Percentiles rank a stretch among this genome's conserved stretches.
phyloP scores from a whole-genome alignment of 1,140 invertebrate species.

The Anadara kagoshimensis region DNA sequence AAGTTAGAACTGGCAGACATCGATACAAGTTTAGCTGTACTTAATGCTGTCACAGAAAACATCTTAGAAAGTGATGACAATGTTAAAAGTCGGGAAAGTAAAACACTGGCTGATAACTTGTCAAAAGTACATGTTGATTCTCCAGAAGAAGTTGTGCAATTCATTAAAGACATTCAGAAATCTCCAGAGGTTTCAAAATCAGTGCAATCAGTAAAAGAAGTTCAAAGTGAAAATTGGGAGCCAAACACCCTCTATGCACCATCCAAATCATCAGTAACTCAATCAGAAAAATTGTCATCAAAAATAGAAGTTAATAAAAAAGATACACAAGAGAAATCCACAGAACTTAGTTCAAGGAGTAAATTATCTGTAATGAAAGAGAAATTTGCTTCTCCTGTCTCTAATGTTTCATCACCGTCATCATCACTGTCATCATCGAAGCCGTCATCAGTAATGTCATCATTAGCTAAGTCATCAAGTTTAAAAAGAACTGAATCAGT shows the following conservation, averaged over 20 bases:
- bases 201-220: not conserved
- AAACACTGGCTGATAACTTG: conserved; percentile 4
- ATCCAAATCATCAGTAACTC: not conserved
- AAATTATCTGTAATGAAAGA: conserved; percentile 13
- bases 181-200: conserved; percentile 5
- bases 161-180: conserved; percentile 30
- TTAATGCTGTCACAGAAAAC: conserved; percentile 11
- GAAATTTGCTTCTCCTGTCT: not conserved
- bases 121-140: conserved; percentile 38
- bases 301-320: not conserved
- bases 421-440: not conserved
- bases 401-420: too few relatives aligned
- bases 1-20: conserved; percentile 28
- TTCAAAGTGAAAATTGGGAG: not conserved
- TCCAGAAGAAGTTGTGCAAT: conserved; percentile 27
- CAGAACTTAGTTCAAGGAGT: conserved; percentile 11
- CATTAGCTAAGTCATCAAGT: conserved; percentile 7
- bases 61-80: conserved; percentile 4
- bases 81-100: not conserved
- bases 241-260: not conserved
- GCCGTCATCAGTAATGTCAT: not conserved
- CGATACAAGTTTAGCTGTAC: conserved; percentile 44
- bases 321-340: conserved; percentile 9
- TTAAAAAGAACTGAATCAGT: conserved; percentile 19
- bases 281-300: conserved; percentile 4